Evolutionary conservation across 2,888 invertebrate species (phyloP), one percentile per base, ranked within the genome.

Genomic region (Brenthis daphne): DNA sequence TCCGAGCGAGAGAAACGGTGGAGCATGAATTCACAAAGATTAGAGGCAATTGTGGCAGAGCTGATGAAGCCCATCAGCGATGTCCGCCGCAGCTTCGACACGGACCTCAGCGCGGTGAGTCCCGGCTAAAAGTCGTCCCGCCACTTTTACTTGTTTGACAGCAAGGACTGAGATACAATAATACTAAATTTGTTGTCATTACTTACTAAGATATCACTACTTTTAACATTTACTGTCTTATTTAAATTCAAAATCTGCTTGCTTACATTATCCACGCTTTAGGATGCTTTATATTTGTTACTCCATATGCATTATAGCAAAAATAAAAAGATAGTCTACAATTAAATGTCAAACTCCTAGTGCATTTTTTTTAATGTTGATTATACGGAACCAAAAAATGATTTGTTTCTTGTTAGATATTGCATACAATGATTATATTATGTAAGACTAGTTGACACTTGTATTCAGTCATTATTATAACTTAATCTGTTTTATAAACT

Each of bases 11-110:
- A 85, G 76, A 82, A 84, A 80, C 84, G 89, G 79, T 91, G 89
- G 88, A 92, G 90, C 76, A 91, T 91, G 90, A 89, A 89, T 77
- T 87, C 91, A 2, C 88, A 89, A 72, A 80, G 90, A 74, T 76
- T 92, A 56, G 92, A 92, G 68, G 85, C 88, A 74, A 90, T 93
- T 63, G 85, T 92, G 81, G 89, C 89, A 80, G 85, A 86, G 85
- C 79, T 93, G 84, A 89, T 91, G 88, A 85, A 80, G 72, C 90
- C 91, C 74, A 87, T 90, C 82, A 82, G 85, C 83, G 88, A 89
- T 79, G 77, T 82, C 80, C 86, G 86, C 77, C 86, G 82, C 70
- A 88, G 84, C 82, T 92, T 92, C 84, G 87, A 91, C 79, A 89
- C 87, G 67, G 90, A 93, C 80, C 82, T 90, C 71, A 81, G 84